Evolutionary conservation across 2,113 vertebrate species (phyloP).

Genomic region (Bos indicus): DNA sequence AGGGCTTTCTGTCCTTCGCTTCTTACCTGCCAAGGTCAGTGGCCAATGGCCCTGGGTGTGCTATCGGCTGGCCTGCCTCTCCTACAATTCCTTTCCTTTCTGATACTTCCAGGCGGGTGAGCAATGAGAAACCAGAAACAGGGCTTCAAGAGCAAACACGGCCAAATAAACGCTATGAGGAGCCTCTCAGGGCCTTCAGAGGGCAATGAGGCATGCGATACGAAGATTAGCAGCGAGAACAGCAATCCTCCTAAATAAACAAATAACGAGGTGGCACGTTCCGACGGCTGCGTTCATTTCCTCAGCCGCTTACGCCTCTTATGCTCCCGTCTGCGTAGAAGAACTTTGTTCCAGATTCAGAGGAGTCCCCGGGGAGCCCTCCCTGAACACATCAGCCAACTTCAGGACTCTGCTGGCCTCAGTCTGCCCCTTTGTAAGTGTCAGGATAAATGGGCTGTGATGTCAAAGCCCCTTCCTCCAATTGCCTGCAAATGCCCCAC

Average conservation of each 20-base stretch:
- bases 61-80: background rate
- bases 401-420: background rate
- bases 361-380: accelerated
- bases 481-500: background rate
- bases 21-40: background rate
- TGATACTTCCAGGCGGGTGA: background rate
- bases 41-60: background rate
- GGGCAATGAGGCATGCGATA: constrained; percentile 37
- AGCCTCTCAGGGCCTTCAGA: constrained; percentile 19
- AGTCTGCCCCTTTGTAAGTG: background rate
- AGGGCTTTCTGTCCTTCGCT: background rate
- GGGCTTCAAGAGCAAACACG: constrained; percentile 17
- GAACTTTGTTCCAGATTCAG: background rate
- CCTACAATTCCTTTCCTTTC: background rate
- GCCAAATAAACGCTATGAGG: background rate
- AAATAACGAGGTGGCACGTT: background rate
- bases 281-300: background rate
- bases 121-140: constrained; percentile 31
- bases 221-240: constrained; percentile 38
- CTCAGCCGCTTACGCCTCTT: background rate
- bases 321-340: background rate
- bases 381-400: too few relatives aligned
- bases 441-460: background rate
- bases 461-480: background rate
- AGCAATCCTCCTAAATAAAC: constrained; percentile 30